These are phyloP conservation scores for Apotomis capreana DNA, from an alignment of 2,888 invertebrate species.

Conservation along the genomic window DNA sequence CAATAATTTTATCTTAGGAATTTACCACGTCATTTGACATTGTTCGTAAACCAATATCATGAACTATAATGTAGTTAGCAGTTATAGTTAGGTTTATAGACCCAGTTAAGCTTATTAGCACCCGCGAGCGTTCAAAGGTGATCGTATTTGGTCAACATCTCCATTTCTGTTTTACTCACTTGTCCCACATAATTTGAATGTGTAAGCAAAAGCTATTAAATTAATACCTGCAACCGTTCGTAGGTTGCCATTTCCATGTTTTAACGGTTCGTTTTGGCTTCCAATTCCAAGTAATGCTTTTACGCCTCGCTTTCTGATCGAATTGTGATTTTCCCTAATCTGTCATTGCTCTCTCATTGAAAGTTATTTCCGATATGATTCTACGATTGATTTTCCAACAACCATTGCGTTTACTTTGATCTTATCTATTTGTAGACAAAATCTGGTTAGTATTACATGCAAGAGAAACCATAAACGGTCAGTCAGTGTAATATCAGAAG, in stretches of 20 bases:
- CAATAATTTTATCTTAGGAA: slow-evolving; percentile 8
- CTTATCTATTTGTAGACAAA: slow-evolving; percentile 7
- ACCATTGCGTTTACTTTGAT: neutral
- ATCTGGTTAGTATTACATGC: slow-evolving; percentile 21
- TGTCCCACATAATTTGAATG: slow-evolving; percentile 24
- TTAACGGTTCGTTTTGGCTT: slow-evolving; percentile 39
- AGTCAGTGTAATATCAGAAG: slow-evolving; percentile 2
- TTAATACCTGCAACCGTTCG: slow-evolving; percentile 22
- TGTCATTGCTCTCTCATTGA: slow-evolving; percentile 22
- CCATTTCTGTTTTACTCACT: slow-evolving; percentile 24
- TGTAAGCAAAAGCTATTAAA: slow-evolving; percentile 24
- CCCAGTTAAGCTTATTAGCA: neutral
- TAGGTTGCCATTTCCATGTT: slow-evolving; percentile 41
- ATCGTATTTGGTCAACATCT: slow-evolving; percentile 18
- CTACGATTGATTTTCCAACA: neutral
- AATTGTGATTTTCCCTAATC: slow-evolving; percentile 17
- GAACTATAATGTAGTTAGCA: neutral
- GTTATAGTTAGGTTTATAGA: neutral
- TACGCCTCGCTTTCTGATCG: slow-evolving; percentile 23
- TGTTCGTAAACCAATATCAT: neutral
- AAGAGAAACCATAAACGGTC: slow-evolving; percentile 13
- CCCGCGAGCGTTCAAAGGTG: neutral
- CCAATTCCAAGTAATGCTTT: slow-evolving; percentile 8
- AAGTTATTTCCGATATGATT: neutral
- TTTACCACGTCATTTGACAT: slow-evolving; percentile 1